Base-by-base conservation (phyloP, 2,797 vertebrate species). In the Sebastes jordani region DNA sequence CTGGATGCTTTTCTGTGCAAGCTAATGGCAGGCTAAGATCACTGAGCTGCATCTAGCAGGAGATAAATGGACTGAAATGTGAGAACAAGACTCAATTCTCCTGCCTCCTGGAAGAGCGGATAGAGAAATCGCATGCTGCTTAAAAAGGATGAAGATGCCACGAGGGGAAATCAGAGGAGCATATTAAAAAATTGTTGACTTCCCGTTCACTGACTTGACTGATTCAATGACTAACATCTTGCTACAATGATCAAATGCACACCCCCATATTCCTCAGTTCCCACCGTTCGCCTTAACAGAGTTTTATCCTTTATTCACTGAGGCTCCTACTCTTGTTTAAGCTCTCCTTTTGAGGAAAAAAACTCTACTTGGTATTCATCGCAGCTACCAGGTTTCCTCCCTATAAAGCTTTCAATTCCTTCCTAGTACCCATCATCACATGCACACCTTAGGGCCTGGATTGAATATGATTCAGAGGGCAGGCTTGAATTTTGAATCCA, bases 21-120 rank as follows among this genome's bases (percentile, higher is more conserved):
- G 81, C 88, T 94, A 94, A 94, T 94, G 94, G 89, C 90, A 75
- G 88, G 85, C 85, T 91, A 90, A 91, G 92, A 92, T 93, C 93
- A 92, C 87, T 85, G 92, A 92, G 92, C 89, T 88, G 93, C 88
- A 88, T 88, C 90, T 82, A 81, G 87, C 78, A 63, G 80, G 86
- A 88, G 91, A 94, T 92, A 92, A 93, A 94, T 93, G 89, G 91
- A 88, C 86, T 94, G 91, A 95, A 95, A 95, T 92, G 89, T 88
- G 93, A 95, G 95, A 92, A 91, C 88, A 88, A 84, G 90, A 81
- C 80, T 78, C 86, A 85, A 87, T 91, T 92, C 81, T 90, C 76
- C 84, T 78, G 81, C 88, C 77, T 42, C 38, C 84, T 84, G 74
- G 79, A 85, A 86, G 85, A 88, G 89, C 80, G 29, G 86, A 84